Base-by-base conservation (phyloP, 2,113 vertebrate genomes). In the Brachyistius frenatus region DNA sequence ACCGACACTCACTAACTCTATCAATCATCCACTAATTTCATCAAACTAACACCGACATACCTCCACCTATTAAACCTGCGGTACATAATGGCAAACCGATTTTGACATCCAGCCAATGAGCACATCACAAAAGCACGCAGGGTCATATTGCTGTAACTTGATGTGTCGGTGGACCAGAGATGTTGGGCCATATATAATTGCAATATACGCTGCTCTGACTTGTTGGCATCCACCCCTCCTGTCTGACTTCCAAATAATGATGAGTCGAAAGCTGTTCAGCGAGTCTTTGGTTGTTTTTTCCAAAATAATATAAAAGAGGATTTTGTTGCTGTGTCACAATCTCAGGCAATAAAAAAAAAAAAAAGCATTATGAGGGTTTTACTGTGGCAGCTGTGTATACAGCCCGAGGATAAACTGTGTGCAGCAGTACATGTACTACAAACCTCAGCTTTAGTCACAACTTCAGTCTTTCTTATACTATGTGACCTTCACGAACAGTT, bases 161-260 rank as follows among this genome's bases (percentile, higher is more conserved):
- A 64, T n/a, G 68, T 73, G 86, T 80, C 83, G 76, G 85, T 85
- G 86, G 74, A 70, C 55, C 58, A 15, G 35, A 66, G 52, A 68
- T 37, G 37, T 81, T 76, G 76, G 78, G 33, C 57, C 73, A 68
- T 74, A 66, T 81, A 37, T 73, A 80, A 75, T 74, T 87, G 35
- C 23, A 74, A 52, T 50, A 64, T 15, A 61, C 5, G 63, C 62
- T 85, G 85, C 83, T 82, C 61, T 70, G 71, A 35, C 91, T 76
- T 81, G 76, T 82, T 84, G 67, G 66, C 76, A 82, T 44, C 66
- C 86, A 84, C 80, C 75, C 85, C 33, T 65, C 49, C 70, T 75
- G 71, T 39, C 71, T 81, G 70, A 9, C 8, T 13, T 64, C 60
- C 33, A 74, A 68, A 53, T 66, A 79, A 50, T 37, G 62, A 85